Percentiles rank a stretch among this genome's conserved stretches.
These are phyloP conservation scores for Eolophus roseicapilla DNA, from an alignment of 2,113 vertebrate species.

Conservation along the genomic window DNA sequence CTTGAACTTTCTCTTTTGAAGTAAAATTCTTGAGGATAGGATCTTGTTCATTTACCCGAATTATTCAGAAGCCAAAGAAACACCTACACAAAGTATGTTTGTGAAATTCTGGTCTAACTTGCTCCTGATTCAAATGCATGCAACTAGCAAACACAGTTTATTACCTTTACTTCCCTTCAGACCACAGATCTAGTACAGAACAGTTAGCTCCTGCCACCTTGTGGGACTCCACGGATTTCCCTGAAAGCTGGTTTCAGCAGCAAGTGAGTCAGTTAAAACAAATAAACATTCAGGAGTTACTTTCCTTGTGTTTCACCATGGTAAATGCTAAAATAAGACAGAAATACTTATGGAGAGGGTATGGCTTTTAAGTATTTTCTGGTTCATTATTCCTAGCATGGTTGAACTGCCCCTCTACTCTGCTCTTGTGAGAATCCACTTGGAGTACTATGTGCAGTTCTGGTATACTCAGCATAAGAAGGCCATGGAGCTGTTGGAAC, in stretches of 20 bases:
- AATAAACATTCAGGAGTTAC: not conserved
- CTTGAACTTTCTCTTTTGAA: not conserved
- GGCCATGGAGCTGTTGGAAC: not conserved
- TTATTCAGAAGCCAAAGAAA: not conserved
- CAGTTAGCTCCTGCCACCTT: slow-evolving; percentile 66
- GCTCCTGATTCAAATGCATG: not conserved
- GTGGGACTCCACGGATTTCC: slow-evolving; percentile 23
- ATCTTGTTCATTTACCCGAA: not conserved
- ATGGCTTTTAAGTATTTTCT: not conserved
- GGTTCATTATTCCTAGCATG: slow-evolving; percentile 4
- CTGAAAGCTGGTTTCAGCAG: not conserved
- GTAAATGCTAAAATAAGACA: not conserved
- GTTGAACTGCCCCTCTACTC: not conserved
- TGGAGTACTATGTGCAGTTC: not conserved
- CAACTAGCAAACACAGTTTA: not conserved
- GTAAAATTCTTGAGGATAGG: not conserved
- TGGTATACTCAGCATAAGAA: not conserved
- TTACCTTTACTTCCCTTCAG: not conserved
- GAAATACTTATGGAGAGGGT: not conserved
- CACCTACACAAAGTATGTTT: not conserved
- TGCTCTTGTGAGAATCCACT: not conserved
- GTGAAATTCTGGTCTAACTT: not conserved
- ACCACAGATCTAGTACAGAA: not conserved
- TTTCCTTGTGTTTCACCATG: not conserved
- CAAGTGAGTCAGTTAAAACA: not conserved